Evolutionary conservation across 2,797 vertebrate genomes (phyloP).

Genomic region (Vireo griseus): DNA sequence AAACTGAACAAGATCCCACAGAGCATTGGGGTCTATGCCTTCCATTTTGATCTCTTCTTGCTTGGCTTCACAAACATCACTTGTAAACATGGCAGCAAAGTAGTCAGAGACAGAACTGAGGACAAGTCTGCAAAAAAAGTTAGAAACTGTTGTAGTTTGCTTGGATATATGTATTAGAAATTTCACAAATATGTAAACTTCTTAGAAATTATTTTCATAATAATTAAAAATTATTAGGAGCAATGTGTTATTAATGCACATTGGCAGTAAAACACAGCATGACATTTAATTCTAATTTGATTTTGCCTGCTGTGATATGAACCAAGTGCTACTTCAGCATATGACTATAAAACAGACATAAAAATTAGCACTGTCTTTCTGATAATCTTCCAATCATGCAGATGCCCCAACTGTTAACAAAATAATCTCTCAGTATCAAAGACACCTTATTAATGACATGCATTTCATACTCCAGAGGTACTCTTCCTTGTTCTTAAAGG

Average conservation of each 20-base stretch:
- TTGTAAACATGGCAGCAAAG: conserved; percentile 83
- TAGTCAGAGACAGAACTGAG: conserved; percentile 82
- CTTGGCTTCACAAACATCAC: conserved; percentile 81
- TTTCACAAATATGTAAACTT: neutral
- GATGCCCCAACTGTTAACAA: neutral
- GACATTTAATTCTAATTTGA: neutral
- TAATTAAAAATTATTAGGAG: neutral
- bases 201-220: neutral
- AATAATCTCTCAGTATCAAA: neutral
- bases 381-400: neutral
- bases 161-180: neutral
- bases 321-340: neutral
- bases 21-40: conserved; percentile 78
- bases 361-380: neutral
- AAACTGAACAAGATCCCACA: conserved; percentile 83
- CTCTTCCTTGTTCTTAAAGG: neutral
- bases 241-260: neutral
- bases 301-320: neutral
- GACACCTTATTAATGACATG: neutral
- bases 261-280: neutral
- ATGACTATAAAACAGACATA: neutral
- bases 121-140: conserved; percentile 71
- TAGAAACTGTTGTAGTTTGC: neutral
- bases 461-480: neutral
- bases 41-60: conserved; percentile 85